These are phyloP conservation scores for Chymomyza amoena DNA, from an alignment of 2,888 invertebrate species.

Conservation along the genomic window DNA sequence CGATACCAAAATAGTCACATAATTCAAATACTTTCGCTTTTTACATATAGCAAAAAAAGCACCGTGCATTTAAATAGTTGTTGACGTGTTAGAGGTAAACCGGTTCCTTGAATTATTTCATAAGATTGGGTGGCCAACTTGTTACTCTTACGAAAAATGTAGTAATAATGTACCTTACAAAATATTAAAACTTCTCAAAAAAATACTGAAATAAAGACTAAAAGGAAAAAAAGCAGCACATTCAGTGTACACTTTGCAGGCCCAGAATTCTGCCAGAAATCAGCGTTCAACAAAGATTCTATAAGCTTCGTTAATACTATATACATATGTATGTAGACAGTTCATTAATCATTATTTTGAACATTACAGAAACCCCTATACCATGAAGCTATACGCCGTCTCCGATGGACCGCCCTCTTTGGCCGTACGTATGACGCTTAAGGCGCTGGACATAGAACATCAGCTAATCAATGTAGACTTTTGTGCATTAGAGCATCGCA, in stretches of 20 bases:
- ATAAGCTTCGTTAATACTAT: too few species aligned
- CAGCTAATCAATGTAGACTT: constrained; percentile 85
- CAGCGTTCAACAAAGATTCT: too few species aligned
- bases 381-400: constrained; percentile 85
- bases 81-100: constrained; percentile 34
- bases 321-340: too few species aligned
- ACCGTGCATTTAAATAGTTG: constrained; percentile 6
- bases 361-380: constrained; percentile 58
- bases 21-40: constrained; percentile 49
- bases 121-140: constrained; percentile 5
- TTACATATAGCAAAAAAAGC: background rate
- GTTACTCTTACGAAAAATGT: background rate
- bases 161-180: background rate
- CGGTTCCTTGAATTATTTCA: constrained; percentile 37
- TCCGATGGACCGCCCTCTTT: constrained; percentile 89
- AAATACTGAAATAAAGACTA: background rate
- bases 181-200: background rate
- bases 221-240: too few species aligned
- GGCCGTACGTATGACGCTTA: constrained; percentile 85
- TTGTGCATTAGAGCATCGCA: constrained; percentile 87
- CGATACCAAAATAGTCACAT: constrained; percentile 27
- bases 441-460: constrained; percentile 83
- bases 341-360: background rate
- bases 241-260: too few species aligned
- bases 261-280: too few species aligned